phyloP scores from a whole-genome alignment of 2,888 invertebrate genomes.

The Lissocephala sabroskyi region DNA sequence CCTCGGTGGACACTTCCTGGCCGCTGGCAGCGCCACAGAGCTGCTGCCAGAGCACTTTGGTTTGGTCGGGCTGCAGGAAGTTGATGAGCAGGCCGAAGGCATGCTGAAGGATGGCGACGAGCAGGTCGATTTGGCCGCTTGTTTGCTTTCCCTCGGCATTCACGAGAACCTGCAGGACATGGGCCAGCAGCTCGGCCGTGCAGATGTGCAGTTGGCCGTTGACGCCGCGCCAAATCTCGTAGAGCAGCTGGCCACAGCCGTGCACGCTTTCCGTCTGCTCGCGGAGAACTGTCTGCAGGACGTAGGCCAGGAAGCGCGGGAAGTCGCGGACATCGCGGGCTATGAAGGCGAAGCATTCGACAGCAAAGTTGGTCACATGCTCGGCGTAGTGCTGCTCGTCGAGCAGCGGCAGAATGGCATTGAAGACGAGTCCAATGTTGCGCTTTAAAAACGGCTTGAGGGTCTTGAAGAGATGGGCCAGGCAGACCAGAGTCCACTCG shows the following conservation, averaged over 20 bases:
- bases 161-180: slow-evolving; percentile 78
- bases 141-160: slow-evolving; percentile 49
- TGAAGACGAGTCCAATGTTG: slow-evolving; percentile 83
- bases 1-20: neutral
- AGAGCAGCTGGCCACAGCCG: slow-evolving; percentile 90
- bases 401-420: slow-evolving; percentile 82
- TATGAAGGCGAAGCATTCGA: slow-evolving; percentile 96
- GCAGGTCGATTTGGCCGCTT: slow-evolving; percentile 35
- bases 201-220: slow-evolving; percentile 89
- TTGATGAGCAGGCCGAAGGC: slow-evolving; percentile 78
- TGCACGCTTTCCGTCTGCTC: slow-evolving; percentile 81
- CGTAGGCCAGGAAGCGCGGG: slow-evolving; percentile 79
- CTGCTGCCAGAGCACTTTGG: slow-evolving; percentile 79
- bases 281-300: slow-evolving; percentile 79
- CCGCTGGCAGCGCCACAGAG: slow-evolving; percentile 67
- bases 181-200: slow-evolving; percentile 80
- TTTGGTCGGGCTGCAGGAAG: slow-evolving; percentile 78
- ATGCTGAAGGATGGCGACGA: slow-evolving; percentile 78
- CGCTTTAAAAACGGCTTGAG: slow-evolving; percentile 87
- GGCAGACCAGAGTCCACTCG: slow-evolving; percentile 87
- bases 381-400: slow-evolving; percentile 81
- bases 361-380: slow-evolving; percentile 93
- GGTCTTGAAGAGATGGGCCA: slow-evolving; percentile 93
- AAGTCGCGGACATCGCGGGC: slow-evolving; percentile 90
- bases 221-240: slow-evolving; percentile 90